These are phyloP conservation scores for Tamandua tetradactyla DNA, from an alignment of 2,797 vertebrate species.

Conservation along the genomic window DNA sequence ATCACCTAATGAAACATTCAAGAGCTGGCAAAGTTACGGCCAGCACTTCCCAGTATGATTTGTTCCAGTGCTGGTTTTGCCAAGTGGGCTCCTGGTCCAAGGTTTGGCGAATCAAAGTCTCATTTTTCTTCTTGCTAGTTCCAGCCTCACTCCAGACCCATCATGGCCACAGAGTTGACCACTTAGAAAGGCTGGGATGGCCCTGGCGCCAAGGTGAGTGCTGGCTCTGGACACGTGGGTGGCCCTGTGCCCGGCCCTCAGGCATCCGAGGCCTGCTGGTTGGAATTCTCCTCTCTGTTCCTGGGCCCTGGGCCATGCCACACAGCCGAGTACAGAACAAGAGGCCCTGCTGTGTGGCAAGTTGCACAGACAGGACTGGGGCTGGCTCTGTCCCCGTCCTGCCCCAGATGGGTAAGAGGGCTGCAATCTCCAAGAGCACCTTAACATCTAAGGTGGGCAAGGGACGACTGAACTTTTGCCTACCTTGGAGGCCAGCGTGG, in stretches of 20 bases:
- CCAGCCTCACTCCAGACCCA: not conserved
- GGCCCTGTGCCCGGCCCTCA: not conserved
- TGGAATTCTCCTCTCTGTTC: not conserved
- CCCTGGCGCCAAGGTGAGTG: not conserved
- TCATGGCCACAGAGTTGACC: not conserved
- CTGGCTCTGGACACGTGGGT: not conserved
- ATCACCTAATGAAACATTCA: no score
- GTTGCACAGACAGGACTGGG: not conserved
- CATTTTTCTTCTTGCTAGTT: not conserved
- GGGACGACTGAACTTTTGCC: constrained; percentile 67
- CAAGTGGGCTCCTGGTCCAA: not conserved
- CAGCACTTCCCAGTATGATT: not conserved
- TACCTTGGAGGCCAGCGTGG: not conserved
- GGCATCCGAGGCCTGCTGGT: not conserved
- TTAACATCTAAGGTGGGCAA: not conserved
- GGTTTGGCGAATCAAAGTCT: not conserved
- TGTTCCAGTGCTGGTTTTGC: not conserved
- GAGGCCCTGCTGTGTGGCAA: not conserved
- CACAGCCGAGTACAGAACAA: constrained; percentile 1
- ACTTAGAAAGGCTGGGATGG: not conserved
- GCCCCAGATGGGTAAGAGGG: not conserved
- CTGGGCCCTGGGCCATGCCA: constrained; percentile 42
- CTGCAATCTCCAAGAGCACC: not conserved
- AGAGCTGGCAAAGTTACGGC: not conserved
- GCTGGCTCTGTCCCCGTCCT: not conserved